Evolutionary conservation across 2,888 invertebrate genomes (phyloP).

Genomic region (Sphinx pinastri): DNA sequence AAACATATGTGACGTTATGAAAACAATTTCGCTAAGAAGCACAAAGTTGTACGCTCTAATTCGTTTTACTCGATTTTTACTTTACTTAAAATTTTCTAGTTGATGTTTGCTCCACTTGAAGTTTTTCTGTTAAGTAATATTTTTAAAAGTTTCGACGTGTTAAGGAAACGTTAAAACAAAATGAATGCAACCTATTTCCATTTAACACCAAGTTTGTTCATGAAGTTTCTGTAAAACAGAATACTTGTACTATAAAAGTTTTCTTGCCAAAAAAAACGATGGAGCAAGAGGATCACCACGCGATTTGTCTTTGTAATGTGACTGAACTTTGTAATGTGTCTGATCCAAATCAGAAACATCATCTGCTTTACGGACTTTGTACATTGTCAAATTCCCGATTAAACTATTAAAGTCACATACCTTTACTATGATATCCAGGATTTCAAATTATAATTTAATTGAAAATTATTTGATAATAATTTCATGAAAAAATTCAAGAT

Average conservation of each 20-base stretch:
- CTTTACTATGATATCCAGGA: too few relatives aligned
- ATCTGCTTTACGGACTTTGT: too few relatives aligned
- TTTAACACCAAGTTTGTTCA: constrained; percentile 22
- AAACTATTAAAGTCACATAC: too few relatives aligned
- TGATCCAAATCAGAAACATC: too few relatives aligned
- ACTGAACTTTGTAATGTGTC: too few relatives aligned
- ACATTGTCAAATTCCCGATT: too few relatives aligned
- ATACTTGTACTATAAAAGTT: not conserved
- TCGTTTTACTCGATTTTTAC: constrained; percentile 7
- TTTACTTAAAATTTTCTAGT: constrained; percentile 10
- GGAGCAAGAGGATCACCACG: too few relatives aligned
- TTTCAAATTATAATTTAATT: too few relatives aligned
- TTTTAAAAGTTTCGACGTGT: constrained; percentile 25
- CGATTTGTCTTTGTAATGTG: too few relatives aligned
- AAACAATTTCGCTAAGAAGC: constrained; percentile 4
- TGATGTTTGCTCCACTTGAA: constrained; percentile 18
- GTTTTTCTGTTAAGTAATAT: constrained; percentile 7
- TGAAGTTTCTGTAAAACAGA: not conserved
- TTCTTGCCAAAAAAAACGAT: too few relatives aligned
- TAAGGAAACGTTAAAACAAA: constrained; percentile 13
- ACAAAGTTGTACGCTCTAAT: constrained; percentile 12
- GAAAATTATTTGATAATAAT: too few relatives aligned
- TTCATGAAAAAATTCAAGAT: too few relatives aligned
- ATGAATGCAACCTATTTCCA: constrained; percentile 20
- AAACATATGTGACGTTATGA: constrained; percentile 1